Evolutionary conservation across 1,140 invertebrate genomes (phyloP).

Genomic region (Bombus difficillimus): DNA sequence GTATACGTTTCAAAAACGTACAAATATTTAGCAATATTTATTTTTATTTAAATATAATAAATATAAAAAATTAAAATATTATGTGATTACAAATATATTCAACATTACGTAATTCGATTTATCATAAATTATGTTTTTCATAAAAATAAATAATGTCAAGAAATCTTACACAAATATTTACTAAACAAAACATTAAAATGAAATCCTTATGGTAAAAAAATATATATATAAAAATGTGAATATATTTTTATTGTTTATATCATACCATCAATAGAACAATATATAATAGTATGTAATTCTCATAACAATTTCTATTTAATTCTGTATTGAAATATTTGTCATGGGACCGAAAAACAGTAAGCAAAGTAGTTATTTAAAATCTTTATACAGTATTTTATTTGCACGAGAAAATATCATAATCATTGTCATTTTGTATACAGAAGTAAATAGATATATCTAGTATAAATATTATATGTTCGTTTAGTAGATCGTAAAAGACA

Average conservation of each 20-base stretch:
- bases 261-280: neutral
- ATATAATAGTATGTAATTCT: conserved; percentile 6
- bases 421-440: conserved; percentile 67
- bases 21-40: conserved; percentile 11
- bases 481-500: conserved; percentile 44
- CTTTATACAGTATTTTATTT: conserved; percentile 38
- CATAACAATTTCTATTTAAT: conserved; percentile 36
- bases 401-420: conserved; percentile 60
- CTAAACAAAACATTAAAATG: neutral
- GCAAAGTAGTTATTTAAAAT: conserved; percentile 18
- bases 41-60: conserved; percentile 15
- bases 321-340: conserved; percentile 32
- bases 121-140: neutral
- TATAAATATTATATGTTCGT: conserved; percentile 52
- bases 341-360: neutral
- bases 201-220: neutral
- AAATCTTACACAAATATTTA: neutral
- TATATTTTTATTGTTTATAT: conserved; percentile 10
- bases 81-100: neutral
- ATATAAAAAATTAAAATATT: neutral
- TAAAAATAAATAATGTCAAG: neutral
- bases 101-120: neutral
- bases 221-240: conserved; percentile 28
- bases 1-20: neutral
- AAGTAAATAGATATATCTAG: conserved; percentile 51